Evolutionary conservation across 1,140 invertebrate genomes (phyloP), one percentile per base, ranked within the genome.

Genomic region (Drosophila lacertosa): DNA sequence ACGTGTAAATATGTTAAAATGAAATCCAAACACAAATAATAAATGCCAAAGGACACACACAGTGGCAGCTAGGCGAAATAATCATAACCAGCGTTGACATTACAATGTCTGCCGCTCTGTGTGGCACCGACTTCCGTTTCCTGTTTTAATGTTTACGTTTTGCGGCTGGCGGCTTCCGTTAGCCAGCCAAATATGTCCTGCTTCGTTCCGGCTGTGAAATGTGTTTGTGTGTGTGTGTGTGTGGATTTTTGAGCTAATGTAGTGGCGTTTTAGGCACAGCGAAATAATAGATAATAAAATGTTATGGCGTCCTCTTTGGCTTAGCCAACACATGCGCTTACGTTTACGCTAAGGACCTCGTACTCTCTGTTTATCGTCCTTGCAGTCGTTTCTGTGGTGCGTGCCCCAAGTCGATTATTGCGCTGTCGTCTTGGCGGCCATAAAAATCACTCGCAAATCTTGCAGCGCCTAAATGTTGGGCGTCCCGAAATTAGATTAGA

Each of bases 241-340:
- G 40, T 33, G 74, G 77, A 81, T 81, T 86, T 84, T 86, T 88
- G 44, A 81, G 82, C 81, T 86, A 86, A 86, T 86, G 81, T 88
- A 77, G 73, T 86, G 67, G 44, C 80, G 84, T 84, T 83, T 83
- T 76, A 75, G 80, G 81, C 65, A 62, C 69, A 72, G 72, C 70
- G 48, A 88, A 88, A 78, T 88, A 88, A 88, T 88, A 88, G 82
- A 88, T 88, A 88, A 88, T 88, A 88, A 88, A 88, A 89, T 59
- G 78, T 89, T 76, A 88, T 82, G 83, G 62, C 42, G 67, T 88
- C 71, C 71, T 67, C 58, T 66, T 72, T 70, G 80, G 81, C 81
- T 86, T 74, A 77, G 63, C 66, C 55, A 51, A 51, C 26, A 42
- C 60, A 37, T 35, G 44, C 20, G 29, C 44, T 26, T 50, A 42